Base-by-base conservation (phyloP, 2,113 vertebrate genomes). In the Python bivittatus region DNA sequence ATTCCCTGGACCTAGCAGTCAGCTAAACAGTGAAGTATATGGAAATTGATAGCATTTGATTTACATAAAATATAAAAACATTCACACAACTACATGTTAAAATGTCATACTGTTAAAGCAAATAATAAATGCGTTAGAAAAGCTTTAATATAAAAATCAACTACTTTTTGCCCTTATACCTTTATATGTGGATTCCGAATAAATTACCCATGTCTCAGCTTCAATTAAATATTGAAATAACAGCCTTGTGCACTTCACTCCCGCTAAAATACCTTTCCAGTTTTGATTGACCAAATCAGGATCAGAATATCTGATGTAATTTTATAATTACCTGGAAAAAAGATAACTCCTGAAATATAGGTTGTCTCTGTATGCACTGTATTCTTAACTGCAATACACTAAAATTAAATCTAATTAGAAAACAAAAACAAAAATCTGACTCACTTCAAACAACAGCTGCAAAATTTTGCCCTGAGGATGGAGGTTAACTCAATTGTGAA, bases 401-500 rank as follows among this genome's bases (percentile, higher is more conserved):
- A 94, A 96, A 95, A 68, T 85, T 91, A 92, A 92, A 61, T 87
- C 85, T 93, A 93, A 95, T 95, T 95, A 86, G 95, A 96, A 97
- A 95, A 88, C 48, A 90, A 91, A 64, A 92, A 86, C 91, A 42
- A 94, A 97, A 92, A 44, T 88, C 33, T 96, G 61, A 94, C 88
- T 95, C 86, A 90, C 89, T 94, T 92, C 64, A 93, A 90, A 94
- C 90, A 96, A 91, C 87, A 97, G 93, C 94, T 96, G 96, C 57
- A 94, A 93, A 97, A 94, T 94, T 93, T 61, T 95, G 92, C 95
- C 93, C 84, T 25, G 88, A 92, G 94, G 93, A 95, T 91, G 90
- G 92, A 94, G 91, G 95, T 94, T 95, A 96, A 95, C 95, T 95
- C 93, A 94, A 2, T 96, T 94, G 91, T 64, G 88, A 96, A 96